A percentile compares a stretch with the other conserved stretches of the same genome.
Evolutionary conservation across 2,113 vertebrate species (phyloP).

Genomic region (Capricornis sumatraensis): DNA sequence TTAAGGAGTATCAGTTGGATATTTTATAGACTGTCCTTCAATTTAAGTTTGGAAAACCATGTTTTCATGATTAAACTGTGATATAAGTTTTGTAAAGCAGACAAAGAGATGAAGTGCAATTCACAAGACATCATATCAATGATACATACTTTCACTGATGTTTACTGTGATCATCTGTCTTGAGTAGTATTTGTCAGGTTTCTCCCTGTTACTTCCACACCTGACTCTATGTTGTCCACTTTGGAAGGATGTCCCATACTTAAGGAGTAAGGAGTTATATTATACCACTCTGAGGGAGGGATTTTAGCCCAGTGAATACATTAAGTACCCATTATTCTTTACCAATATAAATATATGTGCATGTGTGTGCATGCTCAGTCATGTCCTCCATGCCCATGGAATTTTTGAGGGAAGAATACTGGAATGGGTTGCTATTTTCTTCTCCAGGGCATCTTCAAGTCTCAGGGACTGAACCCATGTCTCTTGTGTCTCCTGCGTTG

Average conservation of each 20-base stretch:
- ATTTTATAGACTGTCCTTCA: neutral
- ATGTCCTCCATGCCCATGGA: neutral
- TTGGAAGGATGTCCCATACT: neutral
- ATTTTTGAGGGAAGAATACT: neutral
- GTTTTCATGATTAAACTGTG: neutral
- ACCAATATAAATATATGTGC: neutral
- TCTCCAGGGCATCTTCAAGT: neutral
- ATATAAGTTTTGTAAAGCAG: neutral
- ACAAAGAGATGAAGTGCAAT: neutral
- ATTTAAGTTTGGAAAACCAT: neutral
- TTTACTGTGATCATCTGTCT: neutral
- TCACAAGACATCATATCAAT: neutral
- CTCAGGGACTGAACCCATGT: neutral
- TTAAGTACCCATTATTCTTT: neutral
- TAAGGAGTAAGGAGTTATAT: neutral
- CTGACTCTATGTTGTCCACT: neutral
- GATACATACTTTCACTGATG: neutral
- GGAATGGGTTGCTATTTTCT: neutral
- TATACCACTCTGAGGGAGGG: neutral
- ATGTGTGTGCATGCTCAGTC: neutral
- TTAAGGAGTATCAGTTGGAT: neutral
- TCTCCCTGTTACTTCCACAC: neutral
- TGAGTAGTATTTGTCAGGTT: neutral
- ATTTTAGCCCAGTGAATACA: neutral
- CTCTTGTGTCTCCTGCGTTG: neutral